A percentile compares a stretch with the other conserved stretches of the same genome.
Evolutionary conservation across 2,113 vertebrate species (phyloP).

Genomic region (Sardina pilchardus): DNA sequence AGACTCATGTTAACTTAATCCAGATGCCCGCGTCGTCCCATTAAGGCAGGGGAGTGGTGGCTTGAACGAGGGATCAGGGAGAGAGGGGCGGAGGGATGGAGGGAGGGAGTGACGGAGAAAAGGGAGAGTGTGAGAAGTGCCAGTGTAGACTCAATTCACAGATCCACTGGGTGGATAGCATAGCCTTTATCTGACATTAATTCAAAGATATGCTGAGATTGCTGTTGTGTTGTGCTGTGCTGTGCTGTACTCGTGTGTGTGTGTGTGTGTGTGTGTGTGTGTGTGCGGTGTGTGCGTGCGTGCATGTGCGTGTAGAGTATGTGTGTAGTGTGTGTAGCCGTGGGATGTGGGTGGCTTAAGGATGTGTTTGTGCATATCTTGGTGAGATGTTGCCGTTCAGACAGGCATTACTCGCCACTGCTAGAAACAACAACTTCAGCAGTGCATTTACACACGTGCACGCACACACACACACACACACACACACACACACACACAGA

Average conservation of each 20-base stretch:
- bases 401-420: not conserved
- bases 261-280: constrained; percentile 5
- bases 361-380: constrained; percentile 1
- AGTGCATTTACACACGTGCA: not conserved
- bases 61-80: not conserved
- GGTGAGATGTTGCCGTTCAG: not conserved
- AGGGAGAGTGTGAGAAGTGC: not conserved
- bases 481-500: not conserved
- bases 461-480: not conserved
- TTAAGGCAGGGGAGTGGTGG: not conserved
- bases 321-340: not conserved
- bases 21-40: constrained; percentile 35
- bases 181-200: constrained; percentile 8
- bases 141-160: not conserved
- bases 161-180: not conserved
- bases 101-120: not conserved
- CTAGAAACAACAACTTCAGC: constrained; percentile 6
- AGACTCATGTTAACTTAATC: constrained; percentile 42
- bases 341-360: not conserved
- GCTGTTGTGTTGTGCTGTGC: not conserved
- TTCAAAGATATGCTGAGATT: not conserved
- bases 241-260: not conserved
- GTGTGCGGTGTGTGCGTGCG: constrained; percentile 3
- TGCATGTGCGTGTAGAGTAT: not conserved
- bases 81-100: not conserved